A percentile compares a stretch with the other conserved stretches of the same genome.
phyloP scores from a whole-genome alignment of 1,140 invertebrate species.

The Globodera rostochiensis region DNA sequence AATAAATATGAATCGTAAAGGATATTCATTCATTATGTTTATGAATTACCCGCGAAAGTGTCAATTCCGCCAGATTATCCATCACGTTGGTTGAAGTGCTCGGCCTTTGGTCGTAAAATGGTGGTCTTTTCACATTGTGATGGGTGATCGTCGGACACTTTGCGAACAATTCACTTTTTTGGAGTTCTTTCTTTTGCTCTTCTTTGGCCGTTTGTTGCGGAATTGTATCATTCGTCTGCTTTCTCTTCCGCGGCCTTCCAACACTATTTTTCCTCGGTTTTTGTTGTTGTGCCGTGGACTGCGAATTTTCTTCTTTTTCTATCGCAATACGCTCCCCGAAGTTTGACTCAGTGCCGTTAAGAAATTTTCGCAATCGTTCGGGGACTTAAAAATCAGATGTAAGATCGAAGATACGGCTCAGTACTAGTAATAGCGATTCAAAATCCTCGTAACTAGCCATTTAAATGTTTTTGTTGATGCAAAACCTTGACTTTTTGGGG shows the following conservation, averaged over 20 bases:
- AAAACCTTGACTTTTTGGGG: neutral
- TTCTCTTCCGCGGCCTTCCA: conserved; percentile 13
- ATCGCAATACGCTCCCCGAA: neutral
- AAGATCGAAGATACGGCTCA: neutral
- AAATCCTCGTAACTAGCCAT: no score
- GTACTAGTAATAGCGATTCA: no score
- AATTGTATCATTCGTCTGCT: neutral
- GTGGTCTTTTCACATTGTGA: neutral
- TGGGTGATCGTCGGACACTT: neutral
- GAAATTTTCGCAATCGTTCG: conserved; percentile 16
- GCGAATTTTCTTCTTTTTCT: conserved; percentile 3
- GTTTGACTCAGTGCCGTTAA: conserved; percentile 8
- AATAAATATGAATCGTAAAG: no score
- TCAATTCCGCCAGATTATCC: neutral
- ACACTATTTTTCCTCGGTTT: conserved; percentile 15
- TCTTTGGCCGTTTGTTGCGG: neutral
- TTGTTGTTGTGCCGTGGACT: neutral
- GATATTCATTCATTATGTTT: neutral
- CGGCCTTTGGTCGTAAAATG: neutral
- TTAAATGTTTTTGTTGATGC: neutral
- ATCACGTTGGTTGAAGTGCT: neutral
- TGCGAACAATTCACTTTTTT: neutral
- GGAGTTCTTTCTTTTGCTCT: neutral
- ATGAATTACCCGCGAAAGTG: neutral
- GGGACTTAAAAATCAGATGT: conserved; percentile 14